Percentiles rank a stretch among this genome's conserved stretches.
Evolutionary conservation across 1,140 invertebrate species (phyloP).

Genomic region (Bombus affinis): DNA sequence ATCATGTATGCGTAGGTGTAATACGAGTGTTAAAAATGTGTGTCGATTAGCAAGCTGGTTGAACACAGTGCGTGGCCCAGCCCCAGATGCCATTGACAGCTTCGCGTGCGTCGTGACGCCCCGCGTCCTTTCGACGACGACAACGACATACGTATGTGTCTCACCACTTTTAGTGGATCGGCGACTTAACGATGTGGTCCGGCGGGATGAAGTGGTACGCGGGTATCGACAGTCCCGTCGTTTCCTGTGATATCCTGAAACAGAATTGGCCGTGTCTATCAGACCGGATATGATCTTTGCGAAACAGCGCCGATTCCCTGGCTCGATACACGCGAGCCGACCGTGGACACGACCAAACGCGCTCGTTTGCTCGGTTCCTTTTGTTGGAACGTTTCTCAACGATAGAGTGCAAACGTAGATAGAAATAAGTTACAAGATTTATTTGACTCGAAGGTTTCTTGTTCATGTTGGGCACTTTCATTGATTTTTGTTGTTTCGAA

Average conservation of each 20-base stretch:
- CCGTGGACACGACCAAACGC: not conserved
- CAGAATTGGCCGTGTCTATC: slow-evolving; percentile 70
- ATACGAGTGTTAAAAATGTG: slow-evolving; percentile 23
- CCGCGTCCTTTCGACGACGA: slow-evolving; percentile 69
- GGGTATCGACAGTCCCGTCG: slow-evolving; percentile 92
- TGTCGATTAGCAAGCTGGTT: slow-evolving; percentile 73
- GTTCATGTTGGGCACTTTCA: no score
- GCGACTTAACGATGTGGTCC: slow-evolving; percentile 95
- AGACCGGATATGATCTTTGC: slow-evolving; percentile 28
- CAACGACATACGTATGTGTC: slow-evolving; percentile 72
- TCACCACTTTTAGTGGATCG: slow-evolving; percentile 89
- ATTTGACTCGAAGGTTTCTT: not conserved
- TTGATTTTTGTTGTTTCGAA: not conserved
- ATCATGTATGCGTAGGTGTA: not conserved
- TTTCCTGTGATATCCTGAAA: slow-evolving; percentile 96
- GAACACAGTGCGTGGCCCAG: slow-evolving; percentile 74
- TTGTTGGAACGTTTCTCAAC: no score
- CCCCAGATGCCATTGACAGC: slow-evolving; percentile 71
- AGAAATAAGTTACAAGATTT: not conserved
- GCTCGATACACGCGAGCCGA: slow-evolving; percentile 4
- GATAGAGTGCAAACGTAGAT: no score
- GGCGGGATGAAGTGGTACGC: slow-evolving; percentile 95
- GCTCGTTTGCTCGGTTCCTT: not conserved
- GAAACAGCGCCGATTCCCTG: not conserved
- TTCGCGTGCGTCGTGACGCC: slow-evolving; percentile 64